Evolutionary conservation across 1,140 invertebrate genomes (phyloP), one percentile per base, ranked within the genome.

Genomic region (Drosophila kohkoa): DNA sequence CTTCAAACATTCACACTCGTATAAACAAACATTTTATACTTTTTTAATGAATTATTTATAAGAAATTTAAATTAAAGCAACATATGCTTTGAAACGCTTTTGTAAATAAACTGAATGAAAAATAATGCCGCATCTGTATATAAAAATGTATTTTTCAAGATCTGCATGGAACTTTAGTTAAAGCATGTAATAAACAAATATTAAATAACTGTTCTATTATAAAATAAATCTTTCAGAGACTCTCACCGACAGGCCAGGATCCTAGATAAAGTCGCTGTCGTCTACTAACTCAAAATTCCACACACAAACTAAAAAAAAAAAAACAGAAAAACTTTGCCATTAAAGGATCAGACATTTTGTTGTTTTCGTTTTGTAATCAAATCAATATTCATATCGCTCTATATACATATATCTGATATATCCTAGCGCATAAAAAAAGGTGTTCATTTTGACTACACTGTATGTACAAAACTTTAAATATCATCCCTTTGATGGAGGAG

Each of bases 201-300:
- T 20, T 10, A 57, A 32, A 16, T 68, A 54, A 68, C 30, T 30
- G 16, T 73, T 52, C 7, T 76, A 71, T 60, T 54, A 62, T 77
- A 63, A 68, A 83, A 63, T 82, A 57, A 71, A 73, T 83, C 60
- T 87, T 85, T 83, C 75, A 87, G 83, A 79, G 41, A 77, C 76
- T 74, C 80, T 82, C 71, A 78, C 55, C 75, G 76, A 79, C 38
- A 77, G 63, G 67, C 85, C 79, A 66, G 72, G 69, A 81, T 68
- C 69, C 72, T 82, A 87, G 54, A 65, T 55, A 74, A 66, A 63
- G 64, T 69, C 77, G 75, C 79, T 59, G 77, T 82, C 80, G 67
- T 71, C 72, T 73, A 58, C 66, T 88, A 82, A 88, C 85, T 87
- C 83, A 81, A 83, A 87, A 89, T 87, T 87, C 83, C 83, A 81